Conservation (phyloP, 2,888 invertebrate genomes). For the Drosophila sordidula region DNA sequence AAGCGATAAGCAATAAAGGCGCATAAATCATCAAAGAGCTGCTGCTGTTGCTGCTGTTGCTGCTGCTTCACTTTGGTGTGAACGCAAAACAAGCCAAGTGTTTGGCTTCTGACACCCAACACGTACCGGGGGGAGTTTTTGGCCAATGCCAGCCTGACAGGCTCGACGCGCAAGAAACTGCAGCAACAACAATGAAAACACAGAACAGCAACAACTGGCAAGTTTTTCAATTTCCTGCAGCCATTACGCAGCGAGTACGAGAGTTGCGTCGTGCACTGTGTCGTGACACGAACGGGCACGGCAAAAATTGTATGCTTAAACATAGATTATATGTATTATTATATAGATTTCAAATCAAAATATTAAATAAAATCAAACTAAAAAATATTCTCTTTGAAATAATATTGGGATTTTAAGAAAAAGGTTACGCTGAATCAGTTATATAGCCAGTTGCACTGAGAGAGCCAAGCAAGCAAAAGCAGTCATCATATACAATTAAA, state of each 20-base stretch:
- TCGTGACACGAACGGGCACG: constrained; percentile 3
- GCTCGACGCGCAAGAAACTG: constrained; percentile 22
- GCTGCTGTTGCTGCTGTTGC: neutral
- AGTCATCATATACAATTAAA: too few relatives aligned
- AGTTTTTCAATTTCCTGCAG: constrained; percentile 78
- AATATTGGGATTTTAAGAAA: too few relatives aligned
- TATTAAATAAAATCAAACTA: neutral
- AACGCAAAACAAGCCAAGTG: constrained; percentile 51
- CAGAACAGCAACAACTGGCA: constrained; percentile 38
- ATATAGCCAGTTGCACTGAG: too few relatives aligned
- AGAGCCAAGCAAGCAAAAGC: too few relatives aligned
- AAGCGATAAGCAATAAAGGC: constrained; percentile 44
- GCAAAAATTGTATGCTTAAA: too few relatives aligned
- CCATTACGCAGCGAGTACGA: constrained; percentile 59
- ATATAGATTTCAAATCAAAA: neutral
- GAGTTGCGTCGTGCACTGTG: neutral
- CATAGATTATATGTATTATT: neutral
- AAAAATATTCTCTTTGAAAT: too few relatives aligned
- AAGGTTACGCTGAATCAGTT: too few relatives aligned
- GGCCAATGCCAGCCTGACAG: constrained; percentile 9
- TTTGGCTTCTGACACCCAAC: constrained; percentile 61
- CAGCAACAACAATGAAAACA: constrained; percentile 41
- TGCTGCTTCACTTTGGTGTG: constrained; percentile 19
- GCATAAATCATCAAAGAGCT: constrained; percentile 56
- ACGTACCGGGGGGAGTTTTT: neutral